A percentile compares a stretch with the other conserved stretches of the same genome.
Conservation (phyloP, 2,888 invertebrate genomes). For the Xestia sexstrigata region DNA sequence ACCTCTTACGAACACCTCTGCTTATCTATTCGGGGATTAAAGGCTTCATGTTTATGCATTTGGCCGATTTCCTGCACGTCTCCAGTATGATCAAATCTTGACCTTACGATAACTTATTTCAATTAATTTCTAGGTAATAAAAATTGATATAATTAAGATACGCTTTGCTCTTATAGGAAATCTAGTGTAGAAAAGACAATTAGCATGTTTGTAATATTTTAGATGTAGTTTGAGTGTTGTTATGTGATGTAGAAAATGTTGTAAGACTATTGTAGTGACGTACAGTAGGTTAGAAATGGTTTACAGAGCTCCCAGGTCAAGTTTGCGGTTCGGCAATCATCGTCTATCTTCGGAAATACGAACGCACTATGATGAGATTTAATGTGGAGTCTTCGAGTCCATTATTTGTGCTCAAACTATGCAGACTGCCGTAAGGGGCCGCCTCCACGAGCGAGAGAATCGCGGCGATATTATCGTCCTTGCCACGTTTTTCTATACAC, state of each 20-base stretch:
- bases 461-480: too few relatives aligned
- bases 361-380: not conserved
- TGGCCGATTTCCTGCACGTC: not conserved
- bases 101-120: not conserved
- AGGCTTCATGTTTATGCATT: not conserved
- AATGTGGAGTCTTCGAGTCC: not conserved
- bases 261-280: slow-evolving; percentile 1
- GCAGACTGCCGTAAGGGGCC: not conserved
- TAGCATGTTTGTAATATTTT: slow-evolving; percentile 24
- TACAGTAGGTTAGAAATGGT: slow-evolving; percentile 12
- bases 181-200: slow-evolving; percentile 13
- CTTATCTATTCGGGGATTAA: not conserved
- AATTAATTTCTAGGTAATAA: slow-evolving; percentile 4
- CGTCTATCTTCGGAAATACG: not conserved
- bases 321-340: not conserved
- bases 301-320: not conserved
- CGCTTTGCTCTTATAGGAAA: slow-evolving; percentile 12
- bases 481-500: too few relatives aligned
- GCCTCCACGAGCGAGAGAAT: too few relatives aligned
- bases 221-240: slow-evolving; percentile 34
- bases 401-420: not conserved
- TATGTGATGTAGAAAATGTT: slow-evolving; percentile 32
- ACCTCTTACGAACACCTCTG: not conserved
- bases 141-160: slow-evolving; percentile 2
- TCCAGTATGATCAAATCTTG: not conserved